A percentile compares a stretch with the other conserved stretches of the same genome.
These are phyloP conservation scores for Zaprionus davidi DNA, from an alignment of 1,140 invertebrate genomes.

Conservation along the genomic window DNA sequence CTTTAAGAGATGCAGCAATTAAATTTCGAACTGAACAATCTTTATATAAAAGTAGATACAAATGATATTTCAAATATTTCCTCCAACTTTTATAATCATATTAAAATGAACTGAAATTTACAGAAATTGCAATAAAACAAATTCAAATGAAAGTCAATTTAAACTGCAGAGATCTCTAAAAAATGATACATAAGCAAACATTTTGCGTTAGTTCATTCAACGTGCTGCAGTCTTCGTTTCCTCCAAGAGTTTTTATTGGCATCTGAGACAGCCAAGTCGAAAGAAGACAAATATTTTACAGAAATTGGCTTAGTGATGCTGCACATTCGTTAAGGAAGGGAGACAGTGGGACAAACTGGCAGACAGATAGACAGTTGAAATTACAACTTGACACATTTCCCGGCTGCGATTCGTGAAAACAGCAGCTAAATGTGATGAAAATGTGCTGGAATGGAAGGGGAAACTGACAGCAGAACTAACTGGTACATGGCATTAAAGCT, in stretches of 20 bases:
- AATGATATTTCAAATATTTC: too few species aligned
- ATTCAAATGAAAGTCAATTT: neutral
- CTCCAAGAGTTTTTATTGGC: neutral
- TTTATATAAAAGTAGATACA: too few species aligned
- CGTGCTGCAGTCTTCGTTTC: neutral
- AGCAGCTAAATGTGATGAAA: neutral
- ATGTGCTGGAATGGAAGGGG: neutral
- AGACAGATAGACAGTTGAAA: conserved; percentile 10
- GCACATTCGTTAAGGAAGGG: conserved; percentile 4
- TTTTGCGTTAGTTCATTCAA: neutral
- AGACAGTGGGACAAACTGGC: conserved; percentile 1
- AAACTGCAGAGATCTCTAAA: neutral
- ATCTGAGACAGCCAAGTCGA: conserved; percentile 14
- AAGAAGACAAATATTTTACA: conserved; percentile 28
- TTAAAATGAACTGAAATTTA: too few species aligned
- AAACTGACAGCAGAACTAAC: conserved; percentile 19
- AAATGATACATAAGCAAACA: neutral
- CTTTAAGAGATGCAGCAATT: neutral
- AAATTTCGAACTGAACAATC: too few species aligned
- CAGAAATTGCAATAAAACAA: too few species aligned
- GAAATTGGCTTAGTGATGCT: conserved; percentile 41
- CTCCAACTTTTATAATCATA: too few species aligned
- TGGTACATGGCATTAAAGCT: conserved; percentile 12
- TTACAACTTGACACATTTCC: conserved; percentile 26
- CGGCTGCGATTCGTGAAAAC: conserved; percentile 6